Conservation (phyloP, 2,797 vertebrate species). For the Enteromius fasciolatus region DNA sequence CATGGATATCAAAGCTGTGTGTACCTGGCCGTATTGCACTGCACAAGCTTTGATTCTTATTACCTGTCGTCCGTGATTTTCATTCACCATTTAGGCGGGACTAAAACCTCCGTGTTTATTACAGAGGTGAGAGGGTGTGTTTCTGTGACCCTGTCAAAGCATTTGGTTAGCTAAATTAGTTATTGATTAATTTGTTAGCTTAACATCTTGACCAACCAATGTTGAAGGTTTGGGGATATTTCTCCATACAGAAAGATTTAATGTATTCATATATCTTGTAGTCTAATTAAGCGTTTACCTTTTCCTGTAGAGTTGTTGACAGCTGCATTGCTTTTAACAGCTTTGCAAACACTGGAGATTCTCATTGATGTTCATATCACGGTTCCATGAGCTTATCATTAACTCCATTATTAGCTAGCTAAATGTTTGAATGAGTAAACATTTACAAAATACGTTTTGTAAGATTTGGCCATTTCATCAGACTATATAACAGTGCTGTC, state of each 20-base stretch:
- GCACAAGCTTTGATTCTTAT: no score
- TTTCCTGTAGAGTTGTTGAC: not conserved
- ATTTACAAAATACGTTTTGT: not conserved
- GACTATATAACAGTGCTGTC: not conserved
- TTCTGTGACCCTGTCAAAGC: no score
- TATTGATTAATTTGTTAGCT: no score
- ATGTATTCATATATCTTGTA: not conserved
- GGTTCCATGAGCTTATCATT: not conserved
- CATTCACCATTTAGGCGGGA: no score
- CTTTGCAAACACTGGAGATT: not conserved
- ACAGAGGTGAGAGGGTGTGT: no score
- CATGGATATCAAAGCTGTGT: not conserved
- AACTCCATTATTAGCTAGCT: not conserved
- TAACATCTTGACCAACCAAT: not conserved
- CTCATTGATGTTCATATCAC: not conserved
- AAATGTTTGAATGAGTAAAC: not conserved
- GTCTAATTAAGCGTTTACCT: not conserved
- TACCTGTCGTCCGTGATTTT: no score
- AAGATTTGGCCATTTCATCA: not conserved
- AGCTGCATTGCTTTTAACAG: not conserved
- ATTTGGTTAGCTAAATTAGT: no score
- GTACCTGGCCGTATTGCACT: no score
- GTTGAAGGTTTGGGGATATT: not conserved
- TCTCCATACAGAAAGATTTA: not conserved
- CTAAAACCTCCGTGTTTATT: no score